Evolutionary conservation across 2,797 vertebrate genomes (phyloP).

Genomic region (Sphenodon punctatus): DNA sequence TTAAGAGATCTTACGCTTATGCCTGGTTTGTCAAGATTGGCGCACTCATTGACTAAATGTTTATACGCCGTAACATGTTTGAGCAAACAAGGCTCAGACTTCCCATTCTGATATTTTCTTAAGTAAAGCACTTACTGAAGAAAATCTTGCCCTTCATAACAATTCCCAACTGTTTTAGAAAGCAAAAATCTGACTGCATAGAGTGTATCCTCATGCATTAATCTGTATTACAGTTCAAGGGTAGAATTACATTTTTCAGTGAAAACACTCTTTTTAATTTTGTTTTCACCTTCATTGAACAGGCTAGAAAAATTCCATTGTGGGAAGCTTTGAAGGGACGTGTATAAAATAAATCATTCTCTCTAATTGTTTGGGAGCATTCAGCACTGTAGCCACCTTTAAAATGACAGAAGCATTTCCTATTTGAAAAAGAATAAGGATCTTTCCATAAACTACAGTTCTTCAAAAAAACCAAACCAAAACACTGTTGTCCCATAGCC

Average conservation of each 20-base stretch:
- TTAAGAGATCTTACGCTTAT: slow-evolving; percentile 33
- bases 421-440: neutral
- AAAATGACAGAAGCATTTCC: neutral
- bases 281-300: slow-evolving; percentile 37
- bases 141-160: slow-evolving; percentile 24
- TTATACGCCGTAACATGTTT: slow-evolving; percentile 39
- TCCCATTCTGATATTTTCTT: slow-evolving; percentile 11
- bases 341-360: neutral
- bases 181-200: slow-evolving; percentile 1
- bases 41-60: slow-evolving; percentile 5
- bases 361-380: neutral
- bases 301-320: neutral
- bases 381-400: neutral
- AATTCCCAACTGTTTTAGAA: slow-evolving; percentile 45
- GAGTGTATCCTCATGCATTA: neutral
- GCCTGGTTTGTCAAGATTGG: slow-evolving; percentile 37
- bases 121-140: no score
- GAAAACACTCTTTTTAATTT: slow-evolving; percentile 28
- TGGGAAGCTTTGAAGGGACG: neutral
- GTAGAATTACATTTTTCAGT: slow-evolving; percentile 23
- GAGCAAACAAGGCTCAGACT: slow-evolving; percentile 27
- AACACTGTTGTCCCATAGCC: no score
- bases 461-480: no score
- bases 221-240: slow-evolving; percentile 9
- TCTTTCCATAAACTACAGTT: no score